Percentiles rank a stretch among this genome's conserved stretches.
phyloP scores from a whole-genome alignment of 2,888 invertebrate species.

The Cephalotes varians region DNA sequence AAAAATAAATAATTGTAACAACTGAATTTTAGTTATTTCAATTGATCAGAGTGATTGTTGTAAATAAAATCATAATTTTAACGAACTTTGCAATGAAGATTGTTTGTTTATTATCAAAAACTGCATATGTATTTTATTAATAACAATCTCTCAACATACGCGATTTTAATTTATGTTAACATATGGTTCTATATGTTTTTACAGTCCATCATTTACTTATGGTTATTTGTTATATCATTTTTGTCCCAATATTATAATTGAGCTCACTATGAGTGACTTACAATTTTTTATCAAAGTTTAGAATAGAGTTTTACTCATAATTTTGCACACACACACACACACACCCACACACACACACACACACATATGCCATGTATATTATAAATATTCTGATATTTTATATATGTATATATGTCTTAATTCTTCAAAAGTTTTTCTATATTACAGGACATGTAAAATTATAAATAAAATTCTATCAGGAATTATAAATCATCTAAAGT shows the following conservation, averaged over 20 bases:
- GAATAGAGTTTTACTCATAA: not conserved
- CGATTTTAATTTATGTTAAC: conserved; percentile 48
- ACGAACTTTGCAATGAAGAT: not conserved
- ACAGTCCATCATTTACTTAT: not conserved
- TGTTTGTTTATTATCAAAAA: not conserved
- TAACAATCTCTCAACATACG: not conserved
- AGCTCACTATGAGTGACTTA: not conserved
- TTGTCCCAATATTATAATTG: not conserved
- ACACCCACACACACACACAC: no score
- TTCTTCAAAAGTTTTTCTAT: no score
- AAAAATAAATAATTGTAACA: not conserved
- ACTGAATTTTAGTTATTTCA: not conserved
- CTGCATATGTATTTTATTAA: not conserved
- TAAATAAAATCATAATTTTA: not conserved
- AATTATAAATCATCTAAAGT: not conserved
- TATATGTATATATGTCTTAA: not conserved
- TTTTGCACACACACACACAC: no score
- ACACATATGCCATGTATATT: not conserved
- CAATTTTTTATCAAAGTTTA: not conserved
- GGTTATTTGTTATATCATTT: not conserved
- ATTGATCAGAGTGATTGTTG: no score
- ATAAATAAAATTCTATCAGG: not conserved
- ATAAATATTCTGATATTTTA: not conserved
- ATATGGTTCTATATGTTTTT: conserved; percentile 67
- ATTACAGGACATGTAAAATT: not conserved